phyloP scores from a whole-genome alignment of 2,797 vertebrate genomes.

The Enteromius radiatus region DNA sequence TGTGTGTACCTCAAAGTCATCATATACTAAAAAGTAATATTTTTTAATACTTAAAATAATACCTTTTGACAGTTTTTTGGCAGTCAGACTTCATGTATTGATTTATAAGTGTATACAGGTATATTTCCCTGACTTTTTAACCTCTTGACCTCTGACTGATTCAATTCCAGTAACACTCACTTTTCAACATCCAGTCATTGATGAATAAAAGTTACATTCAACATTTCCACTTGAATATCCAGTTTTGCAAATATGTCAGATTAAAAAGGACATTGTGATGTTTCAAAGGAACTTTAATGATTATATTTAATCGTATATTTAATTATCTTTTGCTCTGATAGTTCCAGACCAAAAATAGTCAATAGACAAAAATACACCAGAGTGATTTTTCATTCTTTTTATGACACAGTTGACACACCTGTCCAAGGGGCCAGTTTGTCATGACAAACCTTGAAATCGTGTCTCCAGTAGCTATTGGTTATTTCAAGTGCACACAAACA shows the following conservation, averaged over 20 bases:
- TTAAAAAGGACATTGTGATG: neutral
- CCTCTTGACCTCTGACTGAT: neutral
- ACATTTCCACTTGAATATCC: neutral
- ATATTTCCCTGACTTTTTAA: neutral
- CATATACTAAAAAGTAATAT: neutral
- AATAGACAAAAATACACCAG: neutral
- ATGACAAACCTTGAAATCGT: neutral
- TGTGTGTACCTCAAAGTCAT: neutral
- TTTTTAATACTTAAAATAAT: neutral
- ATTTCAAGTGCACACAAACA: neutral
- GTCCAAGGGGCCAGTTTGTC: conserved; percentile 12
- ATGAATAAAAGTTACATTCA: no score
- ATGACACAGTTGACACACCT: conserved; percentile 35
- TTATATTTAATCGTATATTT: neutral
- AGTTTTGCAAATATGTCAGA: neutral
- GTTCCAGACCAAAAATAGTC: neutral
- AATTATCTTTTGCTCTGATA: neutral
- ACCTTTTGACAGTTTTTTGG: neutral
- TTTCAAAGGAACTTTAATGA: neutral
- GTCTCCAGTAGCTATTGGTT: neutral
- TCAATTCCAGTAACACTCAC: neutral
- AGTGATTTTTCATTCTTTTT: neutral
- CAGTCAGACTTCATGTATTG: neutral
- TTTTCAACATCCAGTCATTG: neutral
- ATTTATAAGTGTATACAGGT: neutral